A percentile compares a stretch with the other conserved stretches of the same genome.
Conservation (phyloP, 2,888 invertebrate species). For the Malthinus flaveolus region DNA sequence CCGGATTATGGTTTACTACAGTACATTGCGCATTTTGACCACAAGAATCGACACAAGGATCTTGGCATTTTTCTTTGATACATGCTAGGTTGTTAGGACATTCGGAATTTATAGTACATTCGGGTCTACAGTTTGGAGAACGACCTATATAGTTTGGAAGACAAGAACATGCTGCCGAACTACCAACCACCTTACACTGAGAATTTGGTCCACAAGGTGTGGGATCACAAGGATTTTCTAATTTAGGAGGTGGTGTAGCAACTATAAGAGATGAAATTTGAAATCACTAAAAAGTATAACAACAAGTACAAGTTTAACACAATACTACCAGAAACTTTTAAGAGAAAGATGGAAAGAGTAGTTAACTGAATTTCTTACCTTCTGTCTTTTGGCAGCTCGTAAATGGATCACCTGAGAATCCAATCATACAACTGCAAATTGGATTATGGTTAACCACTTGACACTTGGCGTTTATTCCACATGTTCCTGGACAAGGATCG, state of each 20-base stretch:
- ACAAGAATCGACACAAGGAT: slow-evolving; percentile 81
- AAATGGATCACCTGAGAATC: slow-evolving; percentile 69
- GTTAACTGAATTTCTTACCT: slow-evolving; percentile 29
- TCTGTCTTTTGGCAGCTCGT: slow-evolving; percentile 51
- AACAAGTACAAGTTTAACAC: not conserved
- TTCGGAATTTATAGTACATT: slow-evolving; percentile 79
- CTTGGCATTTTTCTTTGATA: slow-evolving; percentile 76
- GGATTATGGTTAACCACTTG: slow-evolving; percentile 70
- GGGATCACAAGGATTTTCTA: slow-evolving; percentile 72
- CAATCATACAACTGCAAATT: slow-evolving; percentile 66
- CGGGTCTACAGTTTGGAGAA: slow-evolving; percentile 84
- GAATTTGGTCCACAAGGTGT: slow-evolving; percentile 85
- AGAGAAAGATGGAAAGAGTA: slow-evolving; percentile 13
- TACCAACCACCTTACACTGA: slow-evolving; percentile 77
- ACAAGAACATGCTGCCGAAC: slow-evolving; percentile 85
- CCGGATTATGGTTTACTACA: slow-evolving; percentile 80
- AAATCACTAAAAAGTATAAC: slow-evolving; percentile 24
- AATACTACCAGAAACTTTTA: slow-evolving; percentile 11
- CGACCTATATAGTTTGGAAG: slow-evolving; percentile 78
- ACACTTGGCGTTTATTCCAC: slow-evolving; percentile 67
- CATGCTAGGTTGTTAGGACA: slow-evolving; percentile 83
- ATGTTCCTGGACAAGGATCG: slow-evolving; percentile 69
- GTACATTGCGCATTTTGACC: slow-evolving; percentile 80
- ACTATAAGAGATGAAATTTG: slow-evolving; percentile 46
- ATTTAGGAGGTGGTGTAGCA: slow-evolving; percentile 50